Percentiles rank a stretch among this genome's conserved stretches.
phyloP scores from a whole-genome alignment of 2,113 vertebrate genomes.

The Alosa alosa region DNA sequence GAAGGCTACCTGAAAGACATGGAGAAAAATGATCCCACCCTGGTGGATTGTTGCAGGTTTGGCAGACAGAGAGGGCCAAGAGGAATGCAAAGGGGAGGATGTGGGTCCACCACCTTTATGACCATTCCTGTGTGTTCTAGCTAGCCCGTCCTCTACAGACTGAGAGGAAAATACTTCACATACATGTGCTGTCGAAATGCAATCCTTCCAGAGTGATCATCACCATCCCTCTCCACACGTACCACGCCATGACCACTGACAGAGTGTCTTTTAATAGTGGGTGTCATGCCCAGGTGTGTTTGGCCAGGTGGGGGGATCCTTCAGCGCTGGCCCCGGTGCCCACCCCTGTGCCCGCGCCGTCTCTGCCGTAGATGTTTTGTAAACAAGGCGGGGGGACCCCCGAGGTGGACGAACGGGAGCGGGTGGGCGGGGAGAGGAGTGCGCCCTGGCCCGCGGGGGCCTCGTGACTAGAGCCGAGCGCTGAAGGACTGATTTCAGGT shows the following conservation, averaged over 20 bases:
- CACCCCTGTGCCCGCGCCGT: conserved; percentile 17
- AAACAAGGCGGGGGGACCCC: conserved; percentile 67
- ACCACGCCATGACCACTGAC: not conserved
- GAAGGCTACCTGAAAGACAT: conserved; percentile 46
- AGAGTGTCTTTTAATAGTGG: not conserved
- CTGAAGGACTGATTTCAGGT: conserved; percentile 75
- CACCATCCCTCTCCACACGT: not conserved
- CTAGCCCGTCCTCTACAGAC: not conserved
- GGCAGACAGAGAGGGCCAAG: not conserved
- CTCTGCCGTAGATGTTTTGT: conserved; percentile 57
- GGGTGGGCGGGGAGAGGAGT: not conserved
- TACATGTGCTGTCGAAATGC: not conserved
- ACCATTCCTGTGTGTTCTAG: not conserved
- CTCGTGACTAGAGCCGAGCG: conserved; percentile 57
- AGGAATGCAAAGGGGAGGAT: conserved; percentile 1
- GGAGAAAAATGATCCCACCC: conserved; percentile 40
- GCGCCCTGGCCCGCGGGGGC: conserved; percentile 56
- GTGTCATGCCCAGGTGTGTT: conserved; percentile 28
- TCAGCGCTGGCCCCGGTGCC: conserved; percentile 16
- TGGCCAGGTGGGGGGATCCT: conserved; percentile 40
- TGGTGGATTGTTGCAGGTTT: conserved; percentile 37
- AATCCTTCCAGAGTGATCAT: not conserved
- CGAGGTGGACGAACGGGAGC: conserved; percentile 50
- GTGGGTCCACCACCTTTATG: not conserved
- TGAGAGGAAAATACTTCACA: not conserved